Evolutionary conservation across 2,113 vertebrate genomes (phyloP).

Genomic region (Potamarius usumacintae): DNA sequence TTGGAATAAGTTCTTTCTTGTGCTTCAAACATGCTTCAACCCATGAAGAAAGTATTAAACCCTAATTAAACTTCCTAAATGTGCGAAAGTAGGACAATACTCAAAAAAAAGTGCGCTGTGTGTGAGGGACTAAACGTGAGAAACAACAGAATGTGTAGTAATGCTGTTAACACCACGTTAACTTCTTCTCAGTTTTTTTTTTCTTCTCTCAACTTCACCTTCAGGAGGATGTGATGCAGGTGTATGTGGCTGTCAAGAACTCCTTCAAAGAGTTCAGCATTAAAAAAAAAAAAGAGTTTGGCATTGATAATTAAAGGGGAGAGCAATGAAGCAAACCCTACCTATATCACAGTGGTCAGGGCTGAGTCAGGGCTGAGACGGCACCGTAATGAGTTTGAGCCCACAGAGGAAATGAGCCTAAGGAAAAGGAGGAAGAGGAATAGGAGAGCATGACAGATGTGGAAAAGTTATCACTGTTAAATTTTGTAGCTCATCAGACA

Average conservation of each 20-base stretch:
- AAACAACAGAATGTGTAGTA: background rate
- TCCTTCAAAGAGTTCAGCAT: conserved; percentile 15
- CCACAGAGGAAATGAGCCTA: conserved; percentile 59
- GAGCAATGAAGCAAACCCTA: conserved; percentile 62
- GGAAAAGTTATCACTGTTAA: conserved; percentile 4
- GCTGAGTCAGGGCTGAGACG: conserved; percentile 52
- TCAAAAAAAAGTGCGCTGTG: background rate
- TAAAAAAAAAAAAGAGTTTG: conserved; percentile 40
- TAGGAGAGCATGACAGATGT: conserved; percentile 25
- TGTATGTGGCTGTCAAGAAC: background rate
- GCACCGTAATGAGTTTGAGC: conserved; percentile 52
- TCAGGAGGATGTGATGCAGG: conserved; percentile 4
- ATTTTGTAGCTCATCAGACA: conserved; percentile 9
- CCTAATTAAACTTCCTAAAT: background rate
- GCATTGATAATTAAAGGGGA: conserved; percentile 61
- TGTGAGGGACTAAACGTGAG: background rate
- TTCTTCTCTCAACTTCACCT: background rate
- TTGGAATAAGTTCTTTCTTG: background rate
- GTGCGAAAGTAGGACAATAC: background rate
- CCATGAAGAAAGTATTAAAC: background rate
- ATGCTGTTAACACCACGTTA: background rate
- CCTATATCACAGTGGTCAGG: conserved; percentile 50
- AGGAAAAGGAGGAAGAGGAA: conserved; percentile 39
- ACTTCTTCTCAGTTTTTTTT: background rate
- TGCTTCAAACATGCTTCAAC: background rate